Percentiles rank a stretch among this genome's conserved stretches.
Conservation (phyloP, 2,797 vertebrate species). For the Lagocephalus sceleratus region DNA sequence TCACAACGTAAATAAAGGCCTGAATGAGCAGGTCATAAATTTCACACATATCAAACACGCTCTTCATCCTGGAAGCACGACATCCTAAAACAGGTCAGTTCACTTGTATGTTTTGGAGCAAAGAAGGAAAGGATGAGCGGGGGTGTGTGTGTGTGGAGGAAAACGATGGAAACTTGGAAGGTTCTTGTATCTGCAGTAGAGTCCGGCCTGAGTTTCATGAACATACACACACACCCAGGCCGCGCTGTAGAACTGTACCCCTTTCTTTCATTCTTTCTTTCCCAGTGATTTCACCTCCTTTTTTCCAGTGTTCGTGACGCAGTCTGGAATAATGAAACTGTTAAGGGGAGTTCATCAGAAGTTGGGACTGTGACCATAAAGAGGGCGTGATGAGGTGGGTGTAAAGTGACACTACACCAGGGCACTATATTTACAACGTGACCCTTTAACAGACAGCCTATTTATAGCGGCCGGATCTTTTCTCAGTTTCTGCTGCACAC, state of each 20-base stretch:
- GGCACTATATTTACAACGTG: constrained; percentile 71
- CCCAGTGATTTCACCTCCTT: constrained; percentile 57
- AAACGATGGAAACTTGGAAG: not conserved
- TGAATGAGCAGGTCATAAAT: too few species aligned
- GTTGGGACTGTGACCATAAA: constrained; percentile 40
- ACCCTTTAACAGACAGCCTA: constrained; percentile 70
- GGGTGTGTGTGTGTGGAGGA: too few species aligned
- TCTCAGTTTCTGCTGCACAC: constrained; percentile 60
- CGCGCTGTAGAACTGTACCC: constrained; percentile 37
- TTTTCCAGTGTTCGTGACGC: constrained; percentile 69
- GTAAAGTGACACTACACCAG: constrained; percentile 72
- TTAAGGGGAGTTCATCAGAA: constrained; percentile 66
- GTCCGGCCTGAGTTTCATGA: constrained; percentile 48
- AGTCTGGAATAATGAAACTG: constrained; percentile 73
- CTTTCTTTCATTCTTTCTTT: constrained; percentile 66
- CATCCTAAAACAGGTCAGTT: too few species aligned
- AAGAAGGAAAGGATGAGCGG: not conserved
- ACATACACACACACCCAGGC: constrained; percentile 41
- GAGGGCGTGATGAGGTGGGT: constrained; percentile 22
- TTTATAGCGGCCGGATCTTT: constrained; percentile 72
- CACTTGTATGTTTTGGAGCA: not conserved
- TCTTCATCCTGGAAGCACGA: too few species aligned
- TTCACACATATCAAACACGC: too few species aligned
- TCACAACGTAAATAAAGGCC: too few species aligned
- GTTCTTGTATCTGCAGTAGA: constrained; percentile 46